Conservation (phyloP, 2,113 vertebrate species). For the Poeciliopsis retropinna region DNA sequence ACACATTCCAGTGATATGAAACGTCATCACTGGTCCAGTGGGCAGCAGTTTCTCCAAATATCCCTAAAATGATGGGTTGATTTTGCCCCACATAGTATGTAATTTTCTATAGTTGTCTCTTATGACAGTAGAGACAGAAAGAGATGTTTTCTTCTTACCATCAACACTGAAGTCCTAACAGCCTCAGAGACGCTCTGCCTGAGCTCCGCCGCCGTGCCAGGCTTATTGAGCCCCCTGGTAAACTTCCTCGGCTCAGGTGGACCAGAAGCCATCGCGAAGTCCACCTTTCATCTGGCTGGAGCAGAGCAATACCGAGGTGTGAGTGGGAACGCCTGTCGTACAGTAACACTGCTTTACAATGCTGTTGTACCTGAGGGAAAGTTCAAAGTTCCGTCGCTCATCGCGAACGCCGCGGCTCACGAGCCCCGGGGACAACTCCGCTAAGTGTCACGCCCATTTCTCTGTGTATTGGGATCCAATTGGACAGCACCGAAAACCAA, state of each 20-base stretch:
- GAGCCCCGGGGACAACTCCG: slow-evolving; percentile 14
- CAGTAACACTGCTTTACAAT: slow-evolving; percentile 3
- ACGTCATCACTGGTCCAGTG: neutral
- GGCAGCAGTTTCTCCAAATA: too few species aligned
- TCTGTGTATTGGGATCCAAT: neutral
- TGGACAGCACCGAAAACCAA: neutral
- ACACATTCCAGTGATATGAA: neutral
- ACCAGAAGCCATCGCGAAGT: slow-evolving; percentile 69
- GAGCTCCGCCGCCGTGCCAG: slow-evolving; percentile 93
- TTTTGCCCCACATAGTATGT: neutral
- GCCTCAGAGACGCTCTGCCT: slow-evolving; percentile 95
- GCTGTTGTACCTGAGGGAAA: neutral
- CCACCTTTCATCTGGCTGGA: slow-evolving; percentile 35
- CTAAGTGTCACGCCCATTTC: slow-evolving; percentile 49
- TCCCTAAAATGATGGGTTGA: neutral
- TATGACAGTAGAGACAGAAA: neutral
- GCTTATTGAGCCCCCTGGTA: slow-evolving; percentile 90
- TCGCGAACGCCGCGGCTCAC: neutral
- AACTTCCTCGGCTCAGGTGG: slow-evolving; percentile 92
- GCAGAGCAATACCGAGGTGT: too few species aligned
- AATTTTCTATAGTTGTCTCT: neutral
- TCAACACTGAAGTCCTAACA: slow-evolving; percentile 87
- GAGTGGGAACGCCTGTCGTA: neutral
- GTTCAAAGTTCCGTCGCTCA: neutral
- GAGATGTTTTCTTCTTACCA: slow-evolving; percentile 80